These are phyloP conservation scores for Leuciscus waleckii DNA, from an alignment of 2,797 vertebrate species.

Conservation along the genomic window DNA sequence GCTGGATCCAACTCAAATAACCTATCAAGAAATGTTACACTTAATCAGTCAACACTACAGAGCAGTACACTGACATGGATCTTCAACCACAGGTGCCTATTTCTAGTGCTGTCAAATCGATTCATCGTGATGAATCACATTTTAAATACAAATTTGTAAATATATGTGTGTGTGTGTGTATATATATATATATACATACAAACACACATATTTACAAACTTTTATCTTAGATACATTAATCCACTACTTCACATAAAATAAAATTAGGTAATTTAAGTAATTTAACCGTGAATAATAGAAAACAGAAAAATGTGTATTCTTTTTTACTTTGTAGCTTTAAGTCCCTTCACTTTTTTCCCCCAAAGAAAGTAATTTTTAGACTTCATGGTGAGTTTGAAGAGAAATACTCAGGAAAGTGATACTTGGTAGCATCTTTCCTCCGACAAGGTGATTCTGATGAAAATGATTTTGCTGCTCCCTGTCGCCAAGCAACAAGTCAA, in stretches of 20 bases:
- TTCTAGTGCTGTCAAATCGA: not conserved
- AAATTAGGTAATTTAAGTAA: not conserved
- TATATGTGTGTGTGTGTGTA: not conserved
- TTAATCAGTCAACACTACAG: not conserved
- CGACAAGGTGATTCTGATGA: conserved; percentile 71
- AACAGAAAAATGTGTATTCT: not conserved
- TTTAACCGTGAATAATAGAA: not conserved
- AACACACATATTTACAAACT: not conserved
- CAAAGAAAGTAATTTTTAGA: not conserved
- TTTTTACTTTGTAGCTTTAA: not conserved
- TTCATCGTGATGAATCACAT: not conserved
- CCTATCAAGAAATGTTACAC: conserved; percentile 70
- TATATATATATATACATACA: too few species aligned
- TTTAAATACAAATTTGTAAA: not conserved
- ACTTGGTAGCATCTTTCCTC: conserved; percentile 61
- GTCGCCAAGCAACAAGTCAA: conserved; percentile 86
- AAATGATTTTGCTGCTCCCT: conserved; percentile 77
- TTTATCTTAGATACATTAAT: not conserved
- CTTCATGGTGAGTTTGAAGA: not conserved
- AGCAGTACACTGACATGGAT: conserved; percentile 12
- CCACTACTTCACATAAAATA: not conserved
- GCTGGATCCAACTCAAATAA: conserved; percentile 93
- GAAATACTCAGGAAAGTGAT: conserved; percentile 26
- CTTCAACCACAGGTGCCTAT: conserved; percentile 6
- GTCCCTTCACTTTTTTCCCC: not conserved